Evolutionary conservation across 2,113 vertebrate genomes (phyloP).

Genomic region (Promerops cafer): DNA sequence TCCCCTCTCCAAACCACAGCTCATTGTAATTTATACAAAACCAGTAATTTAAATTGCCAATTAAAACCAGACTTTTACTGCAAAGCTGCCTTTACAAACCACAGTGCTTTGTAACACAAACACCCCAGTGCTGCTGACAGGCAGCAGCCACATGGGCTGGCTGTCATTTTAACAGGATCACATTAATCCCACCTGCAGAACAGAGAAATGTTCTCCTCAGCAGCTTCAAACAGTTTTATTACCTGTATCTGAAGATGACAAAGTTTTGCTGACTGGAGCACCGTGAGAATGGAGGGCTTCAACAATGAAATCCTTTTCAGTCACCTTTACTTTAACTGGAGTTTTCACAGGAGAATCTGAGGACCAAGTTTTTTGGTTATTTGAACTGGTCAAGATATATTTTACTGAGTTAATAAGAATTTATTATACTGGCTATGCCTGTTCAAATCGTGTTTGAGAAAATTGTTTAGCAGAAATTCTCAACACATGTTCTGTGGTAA

Average conservation of each 20-base stretch:
- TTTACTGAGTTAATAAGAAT: neutral
- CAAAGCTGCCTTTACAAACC: neutral
- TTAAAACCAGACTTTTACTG: neutral
- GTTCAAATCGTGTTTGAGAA: neutral
- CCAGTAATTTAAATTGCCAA: neutral
- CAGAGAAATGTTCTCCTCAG: neutral
- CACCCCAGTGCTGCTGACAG: neutral
- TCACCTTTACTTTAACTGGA: slow-evolving; percentile 77
- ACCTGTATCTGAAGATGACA: slow-evolving; percentile 95
- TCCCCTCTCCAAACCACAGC: neutral
- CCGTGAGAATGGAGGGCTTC: slow-evolving; percentile 73
- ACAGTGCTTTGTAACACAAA: neutral
- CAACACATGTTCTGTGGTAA: neutral
- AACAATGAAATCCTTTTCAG: slow-evolving; percentile 82
- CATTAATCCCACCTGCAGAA: neutral
- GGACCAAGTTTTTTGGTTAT: neutral
- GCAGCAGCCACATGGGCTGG: neutral
- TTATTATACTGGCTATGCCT: neutral
- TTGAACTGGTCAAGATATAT: neutral
- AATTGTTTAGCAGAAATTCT: neutral
- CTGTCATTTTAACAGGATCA: slow-evolving; percentile 3
- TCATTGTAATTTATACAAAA: neutral
- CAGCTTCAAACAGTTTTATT: neutral
- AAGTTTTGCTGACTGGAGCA: slow-evolving; percentile 84
- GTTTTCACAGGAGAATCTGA: slow-evolving; percentile 80